A percentile compares a stretch with the other conserved stretches of the same genome.
Evolutionary conservation across 30 jellyfish, hydroid and myxozoan species (phyloP).

Genomic region (Aurelia coerulea): DNA sequence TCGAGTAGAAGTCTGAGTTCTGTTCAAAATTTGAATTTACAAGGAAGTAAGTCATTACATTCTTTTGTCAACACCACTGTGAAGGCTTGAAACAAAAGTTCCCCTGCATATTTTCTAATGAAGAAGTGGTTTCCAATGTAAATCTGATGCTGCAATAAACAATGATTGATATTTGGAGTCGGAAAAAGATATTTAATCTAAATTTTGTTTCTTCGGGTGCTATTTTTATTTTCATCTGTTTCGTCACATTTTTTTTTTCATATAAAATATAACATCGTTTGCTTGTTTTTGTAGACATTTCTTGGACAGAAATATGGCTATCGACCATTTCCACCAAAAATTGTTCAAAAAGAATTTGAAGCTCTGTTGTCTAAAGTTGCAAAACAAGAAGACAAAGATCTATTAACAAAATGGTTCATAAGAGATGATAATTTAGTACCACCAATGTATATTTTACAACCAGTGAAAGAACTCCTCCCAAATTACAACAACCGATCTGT

Average conservation of each 20-base stretch:
- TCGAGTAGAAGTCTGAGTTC: too few species aligned
- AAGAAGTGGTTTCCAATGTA: too few species aligned
- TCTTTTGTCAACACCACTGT: not conserved
- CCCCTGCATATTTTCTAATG: too few species aligned
- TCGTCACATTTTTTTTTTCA: too few species aligned
- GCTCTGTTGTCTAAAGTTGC: constrained; percentile 52
- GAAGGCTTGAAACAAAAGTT: not conserved
- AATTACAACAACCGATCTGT: constrained; percentile 75
- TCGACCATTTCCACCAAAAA: constrained; percentile 95
- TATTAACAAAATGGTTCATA: constrained; percentile 72
- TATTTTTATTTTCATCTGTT: too few species aligned
- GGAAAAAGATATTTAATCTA: too few species aligned
- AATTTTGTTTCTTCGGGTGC: too few species aligned
- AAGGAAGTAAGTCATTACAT: not conserved
- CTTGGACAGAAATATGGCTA: constrained; percentile 92
- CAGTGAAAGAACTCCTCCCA: constrained; percentile 76
- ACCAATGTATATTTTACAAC: constrained; percentile 72
- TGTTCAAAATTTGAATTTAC: too few species aligned
- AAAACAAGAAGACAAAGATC: constrained; percentile 46
- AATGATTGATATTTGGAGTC: too few species aligned
- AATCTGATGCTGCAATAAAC: too few species aligned
- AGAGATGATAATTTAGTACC: constrained; percentile 83
- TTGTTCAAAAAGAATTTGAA: constrained; percentile 72
- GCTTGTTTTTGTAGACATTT: constrained; percentile 53
- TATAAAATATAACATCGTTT: not conserved